These are phyloP conservation scores for Hedychridium roseum DNA, from an alignment of 2,888 invertebrate species.

Conservation along the genomic window DNA sequence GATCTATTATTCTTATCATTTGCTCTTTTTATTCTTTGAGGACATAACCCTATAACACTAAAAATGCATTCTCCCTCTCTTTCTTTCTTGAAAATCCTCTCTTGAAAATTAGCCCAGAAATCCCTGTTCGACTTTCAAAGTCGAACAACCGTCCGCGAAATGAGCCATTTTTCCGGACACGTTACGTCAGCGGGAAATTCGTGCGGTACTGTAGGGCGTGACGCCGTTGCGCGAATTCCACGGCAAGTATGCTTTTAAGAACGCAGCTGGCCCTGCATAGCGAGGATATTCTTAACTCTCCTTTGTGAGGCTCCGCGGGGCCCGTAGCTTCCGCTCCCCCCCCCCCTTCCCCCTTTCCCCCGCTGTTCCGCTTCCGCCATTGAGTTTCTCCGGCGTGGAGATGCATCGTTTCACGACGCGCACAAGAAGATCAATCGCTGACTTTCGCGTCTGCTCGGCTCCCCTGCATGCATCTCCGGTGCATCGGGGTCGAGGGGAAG, in stretches of 20 bases:
- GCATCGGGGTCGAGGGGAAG: too few species aligned
- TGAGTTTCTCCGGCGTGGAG: conserved; percentile 7
- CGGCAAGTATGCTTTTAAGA: conserved; percentile 57
- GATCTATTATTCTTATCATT: too few species aligned
- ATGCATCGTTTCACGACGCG: conserved; percentile 8
- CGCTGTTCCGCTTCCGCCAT: conserved; percentile 4
- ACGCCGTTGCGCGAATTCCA: conserved; percentile 41
- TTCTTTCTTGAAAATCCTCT: too few species aligned
- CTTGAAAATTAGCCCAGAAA: too few species aligned
- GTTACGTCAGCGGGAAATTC: conserved; percentile 45
- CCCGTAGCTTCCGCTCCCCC: conserved; percentile 25
- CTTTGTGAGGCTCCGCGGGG: conserved; percentile 35
- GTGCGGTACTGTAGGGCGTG: conserved; percentile 24
- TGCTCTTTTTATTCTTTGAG: too few species aligned
- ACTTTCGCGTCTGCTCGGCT: not conserved
- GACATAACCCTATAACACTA: too few species aligned
- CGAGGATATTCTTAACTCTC: conserved; percentile 49
- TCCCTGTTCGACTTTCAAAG: too few species aligned
- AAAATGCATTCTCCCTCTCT: too few species aligned
- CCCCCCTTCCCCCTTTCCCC: conserved; percentile 8
- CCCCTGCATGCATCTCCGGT: too few species aligned
- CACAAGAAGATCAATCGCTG: conserved; percentile 4
- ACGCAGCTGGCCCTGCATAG: conserved; percentile 42
- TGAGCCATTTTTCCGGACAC: too few species aligned
- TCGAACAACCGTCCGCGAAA: too few species aligned